Conservation (phyloP, 1,140 invertebrate genomes). For the Bactericera cockerelli region DNA sequence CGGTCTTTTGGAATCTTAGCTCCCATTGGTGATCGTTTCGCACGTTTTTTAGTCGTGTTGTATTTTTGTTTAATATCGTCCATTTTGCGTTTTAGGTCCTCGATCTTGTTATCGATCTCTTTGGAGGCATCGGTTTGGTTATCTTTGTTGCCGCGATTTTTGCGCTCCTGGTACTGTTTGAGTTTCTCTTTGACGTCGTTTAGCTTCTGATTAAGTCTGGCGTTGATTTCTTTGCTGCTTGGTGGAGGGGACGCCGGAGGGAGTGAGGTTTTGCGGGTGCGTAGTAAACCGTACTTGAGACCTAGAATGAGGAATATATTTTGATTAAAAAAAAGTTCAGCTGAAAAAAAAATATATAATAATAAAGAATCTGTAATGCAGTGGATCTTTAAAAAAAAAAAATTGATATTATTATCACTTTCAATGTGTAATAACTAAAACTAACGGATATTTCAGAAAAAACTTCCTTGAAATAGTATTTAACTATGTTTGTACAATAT, state of each 20-base stretch:
- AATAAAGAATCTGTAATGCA: no score
- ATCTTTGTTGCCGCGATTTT: neutral
- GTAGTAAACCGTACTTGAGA: neutral
- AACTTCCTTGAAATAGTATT: no score
- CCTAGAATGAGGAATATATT: neutral
- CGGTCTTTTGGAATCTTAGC: slow-evolving; percentile 2
- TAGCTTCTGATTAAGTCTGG: neutral
- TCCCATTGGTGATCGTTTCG: neutral
- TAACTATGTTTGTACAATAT: no score
- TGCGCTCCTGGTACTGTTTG: neutral
- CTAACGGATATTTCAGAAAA: no score
- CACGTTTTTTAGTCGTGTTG: neutral
- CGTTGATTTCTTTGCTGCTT: neutral
- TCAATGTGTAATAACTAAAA: no score
- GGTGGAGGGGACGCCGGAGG: neutral
- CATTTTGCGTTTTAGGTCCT: slow-evolving; percentile 3
- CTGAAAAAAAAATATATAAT: no score
- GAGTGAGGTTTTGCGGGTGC: neutral
- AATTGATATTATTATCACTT: no score
- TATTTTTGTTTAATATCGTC: neutral
- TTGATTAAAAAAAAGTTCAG: no score
- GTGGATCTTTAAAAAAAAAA: no score
- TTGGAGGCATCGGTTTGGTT: neutral
- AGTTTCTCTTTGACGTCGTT: slow-evolving; percentile 1
- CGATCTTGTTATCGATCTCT: neutral